phyloP scores from a whole-genome alignment of 2,113 vertebrate species.

The Calonectris borealis region DNA sequence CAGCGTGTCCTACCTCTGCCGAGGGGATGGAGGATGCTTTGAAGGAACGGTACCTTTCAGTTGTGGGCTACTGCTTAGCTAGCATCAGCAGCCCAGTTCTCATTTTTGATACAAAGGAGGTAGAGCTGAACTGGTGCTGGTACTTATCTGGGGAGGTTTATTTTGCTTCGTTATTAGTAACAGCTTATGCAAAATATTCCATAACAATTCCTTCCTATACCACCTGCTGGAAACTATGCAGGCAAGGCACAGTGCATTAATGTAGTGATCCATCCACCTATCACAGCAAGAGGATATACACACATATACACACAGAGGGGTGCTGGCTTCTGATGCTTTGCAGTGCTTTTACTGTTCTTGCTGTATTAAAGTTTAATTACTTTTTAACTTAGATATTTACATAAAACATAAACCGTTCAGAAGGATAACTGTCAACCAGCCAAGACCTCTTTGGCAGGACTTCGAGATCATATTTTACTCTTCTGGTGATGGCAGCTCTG shows the following conservation, averaged over 20 bases:
- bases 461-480: background rate
- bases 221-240: background rate
- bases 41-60: background rate
- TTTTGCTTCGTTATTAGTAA: background rate
- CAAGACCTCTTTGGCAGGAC: constrained; percentile 6
- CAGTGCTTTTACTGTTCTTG: background rate
- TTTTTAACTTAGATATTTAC: constrained; percentile 47
- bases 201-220: background rate
- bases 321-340: background rate
- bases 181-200: background rate
- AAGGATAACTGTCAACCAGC: constrained; percentile 6
- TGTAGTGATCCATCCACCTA: background rate
- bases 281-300: background rate
- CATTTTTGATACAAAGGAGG: background rate
- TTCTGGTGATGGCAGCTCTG: constrained; percentile 23
- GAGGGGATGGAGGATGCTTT: background rate
- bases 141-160: background rate
- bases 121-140: background rate
- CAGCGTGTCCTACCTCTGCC: background rate
- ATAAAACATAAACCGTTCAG: background rate
- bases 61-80: background rate
- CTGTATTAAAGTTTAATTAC: constrained; percentile 41
- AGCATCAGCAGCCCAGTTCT: background rate
- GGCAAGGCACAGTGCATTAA: background rate
- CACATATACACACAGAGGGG: background rate